phyloP scores from a whole-genome alignment of 2,797 vertebrate genomes.

The Picus viridis region DNA sequence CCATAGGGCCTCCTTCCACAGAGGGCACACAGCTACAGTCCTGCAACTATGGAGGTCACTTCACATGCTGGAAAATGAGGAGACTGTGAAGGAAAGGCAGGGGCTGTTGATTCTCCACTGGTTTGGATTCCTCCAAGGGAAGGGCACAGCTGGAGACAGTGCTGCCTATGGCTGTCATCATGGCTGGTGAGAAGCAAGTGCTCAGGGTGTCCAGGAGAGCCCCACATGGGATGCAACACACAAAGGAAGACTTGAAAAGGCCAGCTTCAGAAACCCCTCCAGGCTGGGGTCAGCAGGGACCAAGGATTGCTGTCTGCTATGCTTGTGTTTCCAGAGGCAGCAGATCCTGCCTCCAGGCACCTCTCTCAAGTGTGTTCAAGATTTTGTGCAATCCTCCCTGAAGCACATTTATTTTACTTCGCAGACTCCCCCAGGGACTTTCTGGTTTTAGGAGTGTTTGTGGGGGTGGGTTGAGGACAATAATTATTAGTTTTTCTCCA shows the following conservation, averaged over 20 bases:
- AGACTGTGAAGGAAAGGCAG: background rate
- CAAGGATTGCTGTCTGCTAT: fast-evolving
- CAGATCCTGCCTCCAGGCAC: background rate
- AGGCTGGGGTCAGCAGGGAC: background rate
- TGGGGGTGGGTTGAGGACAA: background rate
- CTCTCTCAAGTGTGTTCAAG: background rate
- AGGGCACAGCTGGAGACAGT: background rate
- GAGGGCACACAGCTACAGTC: background rate
- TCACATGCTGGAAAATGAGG: fast-evolving
- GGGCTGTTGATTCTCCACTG: background rate
- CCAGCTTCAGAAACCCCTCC: background rate
- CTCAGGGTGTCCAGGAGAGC: fast-evolving
- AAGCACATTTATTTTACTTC: background rate
- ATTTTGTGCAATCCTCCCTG: background rate
- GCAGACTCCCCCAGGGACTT: background rate
- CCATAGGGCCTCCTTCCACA: background rate
- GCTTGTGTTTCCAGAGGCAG: background rate
- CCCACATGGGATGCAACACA: fast-evolving
- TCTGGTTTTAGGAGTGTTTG: too few species aligned
- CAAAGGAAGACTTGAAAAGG: background rate
- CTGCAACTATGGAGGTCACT: too few species aligned
- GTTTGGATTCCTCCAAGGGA: background rate
- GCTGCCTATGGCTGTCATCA: background rate
- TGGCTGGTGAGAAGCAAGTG: fast-evolving
- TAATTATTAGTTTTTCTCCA: background rate